Evolutionary conservation across 2,113 vertebrate species (phyloP).

Genomic region (Himantopus leucocephalus): DNA sequence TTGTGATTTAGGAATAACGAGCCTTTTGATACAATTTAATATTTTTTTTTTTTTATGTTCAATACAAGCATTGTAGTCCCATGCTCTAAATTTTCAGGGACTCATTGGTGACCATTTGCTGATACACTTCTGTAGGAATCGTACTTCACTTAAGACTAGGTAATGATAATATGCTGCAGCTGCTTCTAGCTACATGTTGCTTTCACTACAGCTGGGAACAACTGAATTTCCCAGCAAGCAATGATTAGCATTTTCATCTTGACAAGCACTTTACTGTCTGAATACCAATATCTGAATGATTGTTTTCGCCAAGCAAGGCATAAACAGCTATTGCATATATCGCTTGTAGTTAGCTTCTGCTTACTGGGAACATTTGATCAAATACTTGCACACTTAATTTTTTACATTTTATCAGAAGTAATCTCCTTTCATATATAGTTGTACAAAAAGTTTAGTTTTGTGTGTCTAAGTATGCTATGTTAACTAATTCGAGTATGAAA

Average conservation of each 20-base stretch:
- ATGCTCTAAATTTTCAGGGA: not conserved
- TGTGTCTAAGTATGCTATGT: not conserved
- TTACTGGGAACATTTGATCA: slow-evolving; percentile 46
- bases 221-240: slow-evolving; percentile 65
- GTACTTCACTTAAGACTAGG: not conserved
- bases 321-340: slow-evolving; percentile 27
- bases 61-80: not conserved
- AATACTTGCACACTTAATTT: not conserved
- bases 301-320: slow-evolving; percentile 54
- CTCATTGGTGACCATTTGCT: not conserved
- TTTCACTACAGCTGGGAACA: slow-evolving; percentile 60
- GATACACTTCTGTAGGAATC: not conserved
- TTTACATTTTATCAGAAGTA: not conserved
- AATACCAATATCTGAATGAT: slow-evolving; percentile 66
- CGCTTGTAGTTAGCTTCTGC: slow-evolving; percentile 27
- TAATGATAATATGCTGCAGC: slow-evolving; percentile 27
- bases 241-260: slow-evolving; percentile 76
- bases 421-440: not conserved
- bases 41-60: not conserved
- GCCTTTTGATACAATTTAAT: not conserved
- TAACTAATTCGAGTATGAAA: not conserved
- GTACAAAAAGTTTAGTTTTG: not conserved
- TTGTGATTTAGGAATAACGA: not conserved
- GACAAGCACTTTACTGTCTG: slow-evolving; percentile 69
- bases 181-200: slow-evolving; percentile 23